Evolutionary conservation across 1,140 invertebrate genomes (phyloP).

Genomic region (Papilio dardanus): DNA sequence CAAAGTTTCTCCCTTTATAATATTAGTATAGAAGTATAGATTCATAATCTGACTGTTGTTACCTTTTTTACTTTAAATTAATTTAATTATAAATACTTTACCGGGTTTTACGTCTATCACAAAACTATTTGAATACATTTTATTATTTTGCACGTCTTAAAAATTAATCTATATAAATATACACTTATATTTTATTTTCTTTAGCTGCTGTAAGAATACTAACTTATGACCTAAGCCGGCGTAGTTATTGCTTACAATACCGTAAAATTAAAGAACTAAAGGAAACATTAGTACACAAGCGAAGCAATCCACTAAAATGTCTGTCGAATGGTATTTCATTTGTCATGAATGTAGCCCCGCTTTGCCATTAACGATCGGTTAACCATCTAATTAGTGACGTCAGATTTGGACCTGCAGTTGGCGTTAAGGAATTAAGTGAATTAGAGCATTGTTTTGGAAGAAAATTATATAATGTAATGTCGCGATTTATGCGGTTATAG

Average conservation of each 20-base stretch:
- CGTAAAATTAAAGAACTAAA: slow-evolving; percentile 13
- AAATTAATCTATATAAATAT: background rate
- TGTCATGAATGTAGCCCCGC: slow-evolving; percentile 8
- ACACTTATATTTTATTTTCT: background rate
- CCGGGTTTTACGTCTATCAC: too few relatives aligned
- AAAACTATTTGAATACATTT: too few relatives aligned
- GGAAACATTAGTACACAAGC: background rate
- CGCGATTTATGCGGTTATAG: too few relatives aligned
- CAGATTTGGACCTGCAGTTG: slow-evolving; percentile 42
- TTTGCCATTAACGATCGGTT: slow-evolving; percentile 53
- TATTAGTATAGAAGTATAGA: too few relatives aligned
- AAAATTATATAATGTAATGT: background rate
- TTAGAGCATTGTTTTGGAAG: too few relatives aligned
- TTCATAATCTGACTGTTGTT: too few relatives aligned
- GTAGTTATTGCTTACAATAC: slow-evolving; percentile 1
- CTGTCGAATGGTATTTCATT: background rate
- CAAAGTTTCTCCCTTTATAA: too few relatives aligned
- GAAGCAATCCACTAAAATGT: background rate
- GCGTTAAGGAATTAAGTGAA: slow-evolving; percentile 8
- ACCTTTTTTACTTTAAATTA: too few relatives aligned
- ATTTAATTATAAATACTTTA: too few relatives aligned
- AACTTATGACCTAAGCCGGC: background rate
- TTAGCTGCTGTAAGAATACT: background rate
- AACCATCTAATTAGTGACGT: slow-evolving; percentile 57
- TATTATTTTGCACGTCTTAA: too few relatives aligned